Base-by-base conservation (phyloP, 1,140 invertebrate genomes). In the Trichoplusia ni region DNA sequence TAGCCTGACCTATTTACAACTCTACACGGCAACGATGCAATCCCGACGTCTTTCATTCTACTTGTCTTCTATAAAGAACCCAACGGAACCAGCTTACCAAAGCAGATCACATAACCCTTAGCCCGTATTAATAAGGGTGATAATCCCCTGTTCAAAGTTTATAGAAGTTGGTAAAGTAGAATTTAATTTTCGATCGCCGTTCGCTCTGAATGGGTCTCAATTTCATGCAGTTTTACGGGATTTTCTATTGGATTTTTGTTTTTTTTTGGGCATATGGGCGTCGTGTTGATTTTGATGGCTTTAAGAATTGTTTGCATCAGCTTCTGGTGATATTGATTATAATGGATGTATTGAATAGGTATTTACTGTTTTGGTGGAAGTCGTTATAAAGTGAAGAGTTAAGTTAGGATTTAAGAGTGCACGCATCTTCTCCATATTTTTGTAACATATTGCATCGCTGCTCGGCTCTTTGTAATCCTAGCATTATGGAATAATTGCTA, bases 21-120 rank as follows among this genome's bases (percentile, higher is more conserved):
- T n/a, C 1, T 13, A 29, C 7, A 47, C 25, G 33, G 25, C 51
- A 19, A 3, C 7, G 6, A 56, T 56, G 51, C 51, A 56, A 16
- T 16, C 7, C 51, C 21, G 33, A 8, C 14, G 35, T 40, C 33
- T 56, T 56, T 21, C 51, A 56, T 18, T 7, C 51, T 27, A 56
- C 19, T 56, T 56, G 23, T 56, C 37, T 38, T 40, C 51, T 38
- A 56, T 56, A 56, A 37, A 47, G 25, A 47, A 31, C 44, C 44
- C 29, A 16, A 47, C 9, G 13, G 13, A 1, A 47, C 44, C 13
- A 47, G 0, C 3, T 4, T 16, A 31, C 44, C 13, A 9, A 19
- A 29, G 25, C 44, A 47, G 4, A 5, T 47, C 7, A 47, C 25
- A 47, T 14, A 6, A 13, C 8, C 44, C 44, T 16, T 47, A 47